These are phyloP conservation scores for Norana najaformis DNA, from an alignment of 2,888 invertebrate species.

Conservation along the genomic window DNA sequence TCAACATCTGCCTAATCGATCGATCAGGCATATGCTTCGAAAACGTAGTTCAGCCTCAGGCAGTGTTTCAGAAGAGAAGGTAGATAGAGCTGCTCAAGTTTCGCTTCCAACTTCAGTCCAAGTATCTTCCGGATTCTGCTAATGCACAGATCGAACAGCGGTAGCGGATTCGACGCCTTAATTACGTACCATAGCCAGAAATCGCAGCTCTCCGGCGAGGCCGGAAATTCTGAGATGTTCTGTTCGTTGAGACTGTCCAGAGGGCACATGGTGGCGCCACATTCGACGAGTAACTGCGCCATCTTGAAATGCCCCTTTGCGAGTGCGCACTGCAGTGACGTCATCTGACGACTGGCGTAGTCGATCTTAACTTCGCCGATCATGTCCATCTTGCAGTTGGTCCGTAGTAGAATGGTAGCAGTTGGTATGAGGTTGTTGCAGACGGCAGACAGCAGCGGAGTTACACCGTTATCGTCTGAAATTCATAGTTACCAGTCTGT, in stretches of 20 bases:
- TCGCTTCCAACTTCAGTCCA: slow-evolving; percentile 14
- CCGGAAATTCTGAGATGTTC: neutral
- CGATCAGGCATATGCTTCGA: neutral
- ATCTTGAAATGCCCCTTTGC: slow-evolving; percentile 28
- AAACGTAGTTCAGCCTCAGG: slow-evolving; percentile 25
- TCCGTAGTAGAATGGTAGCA: slow-evolving; percentile 27
- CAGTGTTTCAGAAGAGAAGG: slow-evolving; percentile 27
- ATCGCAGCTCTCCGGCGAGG: neutral
- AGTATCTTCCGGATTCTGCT: slow-evolving; percentile 26
- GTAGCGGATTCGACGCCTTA: slow-evolving; percentile 24
- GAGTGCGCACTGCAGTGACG: slow-evolving; percentile 38
- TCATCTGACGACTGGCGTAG: neutral
- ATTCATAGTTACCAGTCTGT: neutral
- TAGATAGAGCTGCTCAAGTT: slow-evolving; percentile 2
- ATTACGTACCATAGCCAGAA: slow-evolving; percentile 28
- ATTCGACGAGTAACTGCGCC: slow-evolving; percentile 33
- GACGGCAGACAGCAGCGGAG: slow-evolving; percentile 29
- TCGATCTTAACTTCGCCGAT: slow-evolving; percentile 30
- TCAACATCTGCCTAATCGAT: neutral
- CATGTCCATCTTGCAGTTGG: slow-evolving; percentile 31
- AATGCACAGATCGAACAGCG: slow-evolving; percentile 29
- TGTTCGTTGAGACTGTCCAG: neutral
- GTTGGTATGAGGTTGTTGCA: neutral
- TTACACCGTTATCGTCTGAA: slow-evolving; percentile 19
- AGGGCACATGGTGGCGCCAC: slow-evolving; percentile 28